Percentiles rank a stretch among this genome's conserved stretches.
These are phyloP conservation scores for Lophius americanus DNA, from an alignment of 2,797 vertebrate species.

Conservation along the genomic window DNA sequence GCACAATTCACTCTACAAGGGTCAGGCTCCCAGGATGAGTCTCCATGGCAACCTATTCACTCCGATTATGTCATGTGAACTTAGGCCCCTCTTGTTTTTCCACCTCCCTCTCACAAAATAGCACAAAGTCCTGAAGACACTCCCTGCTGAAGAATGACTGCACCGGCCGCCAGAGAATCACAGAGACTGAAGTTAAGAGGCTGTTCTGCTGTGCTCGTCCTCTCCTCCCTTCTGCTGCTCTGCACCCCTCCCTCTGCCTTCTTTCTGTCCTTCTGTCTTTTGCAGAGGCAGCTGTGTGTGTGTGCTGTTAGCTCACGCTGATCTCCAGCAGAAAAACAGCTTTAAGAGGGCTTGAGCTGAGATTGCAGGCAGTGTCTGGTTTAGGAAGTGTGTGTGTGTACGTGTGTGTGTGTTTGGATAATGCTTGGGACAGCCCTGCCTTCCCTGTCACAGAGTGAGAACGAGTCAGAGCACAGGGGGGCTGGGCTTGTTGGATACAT, in stretches of 20 bases:
- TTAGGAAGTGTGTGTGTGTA: slow-evolving; percentile 39
- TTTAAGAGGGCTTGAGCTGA: slow-evolving; percentile 69
- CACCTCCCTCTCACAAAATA: slow-evolving; percentile 24
- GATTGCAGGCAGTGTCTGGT: slow-evolving; percentile 54
- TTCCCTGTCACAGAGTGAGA: slow-evolving; percentile 71
- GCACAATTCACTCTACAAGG: slow-evolving; percentile 80
- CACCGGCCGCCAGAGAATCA: slow-evolving; percentile 16
- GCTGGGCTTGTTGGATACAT: slow-evolving; percentile 61
- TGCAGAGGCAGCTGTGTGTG: slow-evolving; percentile 62
- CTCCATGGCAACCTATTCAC: slow-evolving; percentile 91
- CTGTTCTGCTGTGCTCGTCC: slow-evolving; percentile 36
- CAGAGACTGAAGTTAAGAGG: slow-evolving; percentile 43
- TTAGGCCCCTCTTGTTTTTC: slow-evolving; percentile 52
- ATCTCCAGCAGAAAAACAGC: slow-evolving; percentile 75
- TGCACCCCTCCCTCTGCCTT: slow-evolving; percentile 36
- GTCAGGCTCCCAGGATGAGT: slow-evolving; percentile 86
- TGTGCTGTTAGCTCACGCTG: slow-evolving; percentile 61
- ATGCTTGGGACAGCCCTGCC: slow-evolving; percentile 79
- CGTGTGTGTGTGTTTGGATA: slow-evolving; percentile 71
- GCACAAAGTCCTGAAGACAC: slow-evolving; percentile 50
- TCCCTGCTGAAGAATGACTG: slow-evolving; percentile 46
- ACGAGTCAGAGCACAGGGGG: slow-evolving; percentile 74
- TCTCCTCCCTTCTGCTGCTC: slow-evolving; percentile 46
- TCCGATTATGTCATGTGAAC: slow-evolving; percentile 77
- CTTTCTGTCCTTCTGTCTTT: slow-evolving; percentile 46